Percentiles rank a stretch among this genome's conserved stretches.
Conservation (phyloP, 2,888 invertebrate species). For the Agrotis exclamationis region DNA sequence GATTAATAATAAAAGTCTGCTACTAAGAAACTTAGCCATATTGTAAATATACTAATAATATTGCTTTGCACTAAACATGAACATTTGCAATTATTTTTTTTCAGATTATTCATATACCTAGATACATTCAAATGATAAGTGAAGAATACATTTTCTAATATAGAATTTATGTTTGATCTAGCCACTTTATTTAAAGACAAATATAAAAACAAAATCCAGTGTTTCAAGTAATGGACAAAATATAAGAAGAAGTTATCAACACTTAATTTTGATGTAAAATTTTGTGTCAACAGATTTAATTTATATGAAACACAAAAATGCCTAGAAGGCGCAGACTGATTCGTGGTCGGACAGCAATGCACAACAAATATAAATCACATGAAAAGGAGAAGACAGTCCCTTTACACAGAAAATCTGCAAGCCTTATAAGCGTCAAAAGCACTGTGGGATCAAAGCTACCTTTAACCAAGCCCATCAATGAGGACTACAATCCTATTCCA, state of each 20-base stretch:
- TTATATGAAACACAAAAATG: slow-evolving; percentile 23
- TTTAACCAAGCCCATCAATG: slow-evolving; percentile 2
- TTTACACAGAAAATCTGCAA: slow-evolving; percentile 45
- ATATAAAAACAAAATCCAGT: neutral
- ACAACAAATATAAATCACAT: slow-evolving; percentile 3
- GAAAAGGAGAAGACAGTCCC: slow-evolving; percentile 7
- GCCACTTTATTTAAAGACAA: neutral
- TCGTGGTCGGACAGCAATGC: neutral
- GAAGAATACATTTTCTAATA: neutral
- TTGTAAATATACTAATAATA: neutral
- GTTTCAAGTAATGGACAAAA: slow-evolving; percentile 7
- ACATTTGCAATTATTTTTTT: too few relatives aligned
- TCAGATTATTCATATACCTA: neutral
- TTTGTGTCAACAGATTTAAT: neutral
- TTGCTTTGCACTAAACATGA: too few relatives aligned
- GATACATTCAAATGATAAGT: neutral
- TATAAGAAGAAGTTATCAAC: neutral
- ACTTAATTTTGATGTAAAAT: neutral
- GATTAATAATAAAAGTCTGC: neutral
- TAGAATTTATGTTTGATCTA: slow-evolving; percentile 23
- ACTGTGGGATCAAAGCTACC: neutral
- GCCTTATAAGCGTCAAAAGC: slow-evolving; percentile 25
- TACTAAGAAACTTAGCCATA: neutral
- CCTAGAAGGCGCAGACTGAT: slow-evolving; percentile 29
- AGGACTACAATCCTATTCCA: slow-evolving; percentile 5